phyloP scores from a whole-genome alignment of 2,888 invertebrate species.

The Philereme transversata region DNA sequence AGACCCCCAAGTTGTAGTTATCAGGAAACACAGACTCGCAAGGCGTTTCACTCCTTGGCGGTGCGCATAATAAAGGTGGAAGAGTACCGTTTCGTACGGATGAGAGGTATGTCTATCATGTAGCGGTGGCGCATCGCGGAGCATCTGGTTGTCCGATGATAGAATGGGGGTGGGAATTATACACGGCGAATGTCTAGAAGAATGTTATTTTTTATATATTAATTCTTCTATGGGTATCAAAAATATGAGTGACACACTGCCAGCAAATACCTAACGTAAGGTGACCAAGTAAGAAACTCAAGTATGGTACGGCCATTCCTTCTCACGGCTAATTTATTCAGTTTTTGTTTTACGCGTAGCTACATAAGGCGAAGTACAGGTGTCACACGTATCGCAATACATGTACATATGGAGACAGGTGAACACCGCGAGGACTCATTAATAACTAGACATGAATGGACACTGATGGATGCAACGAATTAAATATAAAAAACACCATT shows the following conservation, averaged over 20 bases:
- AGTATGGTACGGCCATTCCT: slow-evolving; percentile 4
- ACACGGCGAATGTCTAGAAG: too few species aligned
- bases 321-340: slow-evolving; percentile 18
- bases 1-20: too few species aligned
- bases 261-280: not conserved
- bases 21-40: too few species aligned
- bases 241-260: slow-evolving; percentile 1
- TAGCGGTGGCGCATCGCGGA: too few species aligned
- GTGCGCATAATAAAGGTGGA: too few species aligned
- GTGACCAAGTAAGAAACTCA: not conserved
- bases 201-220: too few species aligned
- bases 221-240: too few species aligned
- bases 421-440: slow-evolving; percentile 32
- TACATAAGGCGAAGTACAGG: slow-evolving; percentile 30
- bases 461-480: slow-evolving; percentile 28
- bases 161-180: too few species aligned
- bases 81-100: too few species aligned
- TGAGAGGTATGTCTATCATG: too few species aligned
- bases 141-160: too few species aligned
- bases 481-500: slow-evolving; percentile 24
- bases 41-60: too few species aligned
- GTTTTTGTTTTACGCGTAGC: slow-evolving; percentile 23
- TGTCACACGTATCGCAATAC: slow-evolving; percentile 30
- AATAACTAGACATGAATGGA: slow-evolving; percentile 38
- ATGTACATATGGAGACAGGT: slow-evolving; percentile 32